Base-by-base conservation (phyloP, 92 coral and sea anemone genomes). In the Epizoanthus rinbou region DNA sequence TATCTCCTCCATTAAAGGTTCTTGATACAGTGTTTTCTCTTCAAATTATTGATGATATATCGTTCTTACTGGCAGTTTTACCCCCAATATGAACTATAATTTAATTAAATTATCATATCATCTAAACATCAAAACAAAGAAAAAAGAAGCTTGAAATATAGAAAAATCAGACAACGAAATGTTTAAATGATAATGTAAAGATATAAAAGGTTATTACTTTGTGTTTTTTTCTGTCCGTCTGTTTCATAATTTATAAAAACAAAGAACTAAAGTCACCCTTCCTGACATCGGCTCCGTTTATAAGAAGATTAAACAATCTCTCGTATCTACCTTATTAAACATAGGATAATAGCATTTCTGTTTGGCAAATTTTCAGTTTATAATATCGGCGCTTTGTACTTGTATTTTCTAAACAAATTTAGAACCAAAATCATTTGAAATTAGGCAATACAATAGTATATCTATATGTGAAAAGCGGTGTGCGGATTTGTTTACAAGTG, bases 241-340 rank as follows among this genome's bases (percentile, higher is more conserved):
- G 43, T 47, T 47, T 47, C 54, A 74, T 72, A 43, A 19, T 72
- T n/a, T 72, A 37, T 37, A 37, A 69, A 28, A 18, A 18, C 50
- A 28, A 72, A 28, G 22, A 52, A 16, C 21, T 24, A 17, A 15
- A 64, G 8, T 74, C 80, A 25, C 21, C 18, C 64, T n/a, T 24
- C 35, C 28, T 74, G 56, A 25, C 14, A 74, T 56, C 64, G 45
- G 41, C 25, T 74, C n/a, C 18, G 64, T 74, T 54, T 25, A 56
- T 18, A 74, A 74, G 6, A 24, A 24, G 57, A 74, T 74, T 54
- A 74, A 74, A 22, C 80, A 17, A 17, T 21, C 10, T 62, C 45
- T 28, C 65, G 35, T 74, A 54, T 53, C 50, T 13, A 24, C 39
- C 80, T 74, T 24, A 74, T 74, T 54, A 74, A 22, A 74, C 57